These are phyloP conservation scores for Saccopteryx leptura DNA, from an alignment of 2,113 vertebrate genomes.

Conservation along the genomic window DNA sequence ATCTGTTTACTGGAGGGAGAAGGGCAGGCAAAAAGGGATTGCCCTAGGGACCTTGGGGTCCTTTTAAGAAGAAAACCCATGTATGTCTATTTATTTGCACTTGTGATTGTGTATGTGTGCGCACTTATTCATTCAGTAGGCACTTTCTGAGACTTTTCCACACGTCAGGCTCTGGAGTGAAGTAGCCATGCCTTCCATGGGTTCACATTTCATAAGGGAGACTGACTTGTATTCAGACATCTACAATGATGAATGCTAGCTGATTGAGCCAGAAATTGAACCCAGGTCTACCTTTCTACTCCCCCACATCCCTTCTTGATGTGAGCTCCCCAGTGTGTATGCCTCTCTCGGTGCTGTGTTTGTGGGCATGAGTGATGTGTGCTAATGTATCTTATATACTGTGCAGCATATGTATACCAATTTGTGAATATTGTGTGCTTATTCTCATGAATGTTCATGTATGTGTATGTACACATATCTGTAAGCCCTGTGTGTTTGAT, in stretches of 20 bases:
- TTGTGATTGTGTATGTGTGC: neutral
- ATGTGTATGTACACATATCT: neutral
- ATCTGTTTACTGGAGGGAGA: conserved; percentile 26
- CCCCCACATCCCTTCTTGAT: neutral
- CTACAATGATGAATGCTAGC: neutral
- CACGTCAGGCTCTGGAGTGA: neutral
- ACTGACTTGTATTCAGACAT: neutral
- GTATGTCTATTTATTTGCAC: neutral
- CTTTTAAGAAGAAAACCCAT: conserved; percentile 2
- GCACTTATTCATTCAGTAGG: conserved; percentile 23
- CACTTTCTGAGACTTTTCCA: conserved; percentile 34
- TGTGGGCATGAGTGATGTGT: neutral
- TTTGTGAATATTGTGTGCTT: conserved; percentile 10
- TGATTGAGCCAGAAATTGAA: conserved; percentile 44
- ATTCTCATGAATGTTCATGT: neutral
- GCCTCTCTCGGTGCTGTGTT: neutral
- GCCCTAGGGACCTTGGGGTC: neutral
- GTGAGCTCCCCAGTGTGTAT: neutral
- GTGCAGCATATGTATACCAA: neutral
- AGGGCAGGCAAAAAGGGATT: conserved; percentile 1
- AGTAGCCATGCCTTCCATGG: neutral
- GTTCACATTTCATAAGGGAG: conserved; percentile 17
- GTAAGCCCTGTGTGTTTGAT: neutral
- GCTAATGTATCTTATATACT: neutral
- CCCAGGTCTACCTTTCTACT: neutral